Conservation (phyloP, 2,797 vertebrate species). For the Syngnathus rostellatus region DNA sequence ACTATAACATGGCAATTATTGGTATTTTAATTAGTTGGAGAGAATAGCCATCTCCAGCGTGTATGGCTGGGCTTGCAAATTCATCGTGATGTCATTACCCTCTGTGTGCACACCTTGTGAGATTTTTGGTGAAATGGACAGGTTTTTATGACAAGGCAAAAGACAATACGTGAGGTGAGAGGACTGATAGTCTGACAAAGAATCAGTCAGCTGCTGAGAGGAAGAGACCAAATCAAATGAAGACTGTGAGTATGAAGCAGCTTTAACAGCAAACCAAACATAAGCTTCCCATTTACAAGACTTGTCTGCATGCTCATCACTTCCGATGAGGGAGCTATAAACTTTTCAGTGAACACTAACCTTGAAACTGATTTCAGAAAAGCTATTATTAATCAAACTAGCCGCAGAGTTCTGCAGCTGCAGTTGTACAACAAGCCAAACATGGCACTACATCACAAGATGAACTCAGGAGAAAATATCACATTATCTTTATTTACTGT, state of each 20-base stretch:
- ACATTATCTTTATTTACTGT: constrained; percentile 58
- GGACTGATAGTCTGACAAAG: constrained; percentile 21
- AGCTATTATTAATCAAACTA: constrained; percentile 52
- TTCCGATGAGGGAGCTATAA: constrained; percentile 36
- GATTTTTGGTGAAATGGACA: background rate
- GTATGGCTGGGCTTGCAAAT: no score
- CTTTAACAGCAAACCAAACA: constrained; percentile 14
- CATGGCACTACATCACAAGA: constrained; percentile 39
- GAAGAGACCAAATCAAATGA: constrained; percentile 8
- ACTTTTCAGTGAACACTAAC: constrained; percentile 46
- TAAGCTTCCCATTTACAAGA: constrained; percentile 18
- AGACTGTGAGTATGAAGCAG: constrained; percentile 11
- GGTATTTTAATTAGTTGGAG: background rate
- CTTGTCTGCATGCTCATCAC: constrained; percentile 27
- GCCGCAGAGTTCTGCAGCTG: constrained; percentile 46
- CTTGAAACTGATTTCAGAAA: constrained; percentile 57
- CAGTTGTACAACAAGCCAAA: constrained; percentile 34
- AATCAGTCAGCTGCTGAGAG: constrained; percentile 2
- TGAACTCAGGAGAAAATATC: constrained; percentile 47
- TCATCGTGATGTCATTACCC: background rate
- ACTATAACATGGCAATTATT: background rate
- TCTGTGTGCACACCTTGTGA: background rate
- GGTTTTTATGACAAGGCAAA: constrained; percentile 3
- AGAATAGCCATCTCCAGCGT: background rate
- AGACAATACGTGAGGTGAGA: constrained; percentile 16